Evolutionary conservation across 2,888 invertebrate genomes (phyloP).

Genomic region (Siphlonurus alternatus): DNA sequence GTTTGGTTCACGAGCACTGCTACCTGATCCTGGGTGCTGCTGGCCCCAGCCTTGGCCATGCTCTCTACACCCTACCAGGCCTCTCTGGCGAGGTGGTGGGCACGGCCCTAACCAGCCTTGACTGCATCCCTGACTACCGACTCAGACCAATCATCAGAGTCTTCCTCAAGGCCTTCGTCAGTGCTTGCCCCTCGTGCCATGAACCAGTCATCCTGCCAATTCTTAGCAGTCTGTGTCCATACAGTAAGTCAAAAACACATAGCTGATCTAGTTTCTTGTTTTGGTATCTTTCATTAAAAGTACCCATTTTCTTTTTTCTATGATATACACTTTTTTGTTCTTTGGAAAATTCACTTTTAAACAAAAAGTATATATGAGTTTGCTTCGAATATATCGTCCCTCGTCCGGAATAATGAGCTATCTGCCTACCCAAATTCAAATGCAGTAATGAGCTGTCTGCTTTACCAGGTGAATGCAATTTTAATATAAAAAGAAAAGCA

Average conservation of each 20-base stretch:
- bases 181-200: constrained; percentile 70
- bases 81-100: constrained; percentile 55
- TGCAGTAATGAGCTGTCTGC: no score
- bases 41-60: constrained; percentile 63
- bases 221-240: constrained; percentile 56
- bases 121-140: constrained; percentile 67
- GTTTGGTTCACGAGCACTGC: constrained; percentile 62
- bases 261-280: no score
- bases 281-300: no score
- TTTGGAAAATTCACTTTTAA: no score
- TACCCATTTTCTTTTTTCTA: no score
- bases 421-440: no score
- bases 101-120: constrained; percentile 51
- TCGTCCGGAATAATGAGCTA: no score
- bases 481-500: no score
- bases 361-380: no score
- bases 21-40: constrained; percentile 64
- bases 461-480: no score
- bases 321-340: no score
- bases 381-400: no score
- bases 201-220: constrained; percentile 60
- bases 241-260: constrained; percentile 43
- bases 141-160: constrained; percentile 65
- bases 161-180: constrained; percentile 71
- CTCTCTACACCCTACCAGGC: constrained; percentile 63